Evolutionary conservation across 2,113 vertebrate species (phyloP).

Genomic region (Hymenochirus boettgeri): DNA sequence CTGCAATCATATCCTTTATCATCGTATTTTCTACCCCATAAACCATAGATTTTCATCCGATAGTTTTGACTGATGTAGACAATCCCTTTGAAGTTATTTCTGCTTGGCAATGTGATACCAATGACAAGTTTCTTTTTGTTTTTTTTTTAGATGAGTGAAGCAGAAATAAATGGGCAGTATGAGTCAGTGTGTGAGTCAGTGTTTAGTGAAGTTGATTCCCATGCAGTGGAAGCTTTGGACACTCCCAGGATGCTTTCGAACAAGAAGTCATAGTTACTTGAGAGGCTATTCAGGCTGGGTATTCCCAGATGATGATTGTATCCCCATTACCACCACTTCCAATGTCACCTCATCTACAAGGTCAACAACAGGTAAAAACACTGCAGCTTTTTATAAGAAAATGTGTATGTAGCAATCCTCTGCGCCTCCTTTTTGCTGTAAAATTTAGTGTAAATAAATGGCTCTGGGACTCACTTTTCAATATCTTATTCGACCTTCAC

Average conservation of each 20-base stretch:
- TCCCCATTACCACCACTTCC: slow-evolving; percentile 79
- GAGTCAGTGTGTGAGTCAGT: slow-evolving; percentile 98
- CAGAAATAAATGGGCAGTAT: slow-evolving; percentile 95
- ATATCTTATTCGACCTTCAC: too few relatives aligned
- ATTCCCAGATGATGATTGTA: slow-evolving; percentile 95
- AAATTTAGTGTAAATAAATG: too few relatives aligned
- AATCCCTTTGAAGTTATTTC: background rate
- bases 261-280: slow-evolving; percentile 96
- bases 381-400: too few relatives aligned
- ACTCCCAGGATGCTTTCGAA: slow-evolving; percentile 95
- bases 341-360: slow-evolving; percentile 85
- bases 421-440: too few relatives aligned
- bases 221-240: slow-evolving; percentile 96
- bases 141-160: slow-evolving; percentile 95
- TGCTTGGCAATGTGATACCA: slow-evolving; percentile 3
- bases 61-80: too few relatives aligned
- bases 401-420: too few relatives aligned
- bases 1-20: background rate
- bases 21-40: background rate
- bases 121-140: slow-evolving; percentile 64
- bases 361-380: slow-evolving; percentile 81
- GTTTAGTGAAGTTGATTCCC: slow-evolving; percentile 94
- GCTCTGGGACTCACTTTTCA: too few relatives aligned
- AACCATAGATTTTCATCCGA: slow-evolving; percentile 5
- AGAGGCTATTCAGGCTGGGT: slow-evolving; percentile 96